A percentile compares a stretch with the other conserved stretches of the same genome.
Evolutionary conservation across 2,888 invertebrate genomes (phyloP).

Genomic region (Sussaba pulchella): DNA sequence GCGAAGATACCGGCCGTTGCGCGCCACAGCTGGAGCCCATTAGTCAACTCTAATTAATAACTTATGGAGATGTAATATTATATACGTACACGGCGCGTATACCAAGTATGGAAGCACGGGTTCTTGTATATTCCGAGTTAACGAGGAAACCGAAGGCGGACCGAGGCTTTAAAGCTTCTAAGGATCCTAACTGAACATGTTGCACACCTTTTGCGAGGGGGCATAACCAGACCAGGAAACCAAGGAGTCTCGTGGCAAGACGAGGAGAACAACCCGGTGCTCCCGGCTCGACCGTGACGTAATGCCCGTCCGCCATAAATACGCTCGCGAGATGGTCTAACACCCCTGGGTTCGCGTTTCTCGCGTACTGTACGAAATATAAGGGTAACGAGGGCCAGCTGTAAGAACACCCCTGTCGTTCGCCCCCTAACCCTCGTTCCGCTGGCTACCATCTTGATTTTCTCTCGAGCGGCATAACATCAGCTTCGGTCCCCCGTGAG

Average conservation of each 20-base stretch:
- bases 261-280: slow-evolving; percentile 47
- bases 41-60: slow-evolving; percentile 84
- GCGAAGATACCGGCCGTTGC: slow-evolving; percentile 58
- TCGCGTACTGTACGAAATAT: slow-evolving; percentile 63
- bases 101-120: slow-evolving; percentile 41
- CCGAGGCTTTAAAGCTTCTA: slow-evolving; percentile 67
- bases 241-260: slow-evolving; percentile 39
- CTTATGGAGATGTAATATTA: slow-evolving; percentile 75
- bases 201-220: slow-evolving; percentile 63
- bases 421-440: slow-evolving; percentile 24
- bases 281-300: slow-evolving; percentile 60
- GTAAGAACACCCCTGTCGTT: slow-evolving; percentile 63
- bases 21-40: slow-evolving; percentile 82
- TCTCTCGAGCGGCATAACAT: slow-evolving; percentile 45
- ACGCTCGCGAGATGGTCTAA: slow-evolving; percentile 67
- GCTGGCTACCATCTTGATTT: slow-evolving; percentile 55
- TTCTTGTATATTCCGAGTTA: slow-evolving; percentile 57
- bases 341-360: slow-evolving; percentile 64
- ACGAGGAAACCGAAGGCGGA: slow-evolving; percentile 67
- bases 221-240: slow-evolving; percentile 65
- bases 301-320: slow-evolving; percentile 69
- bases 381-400: slow-evolving; percentile 69
- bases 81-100: slow-evolving; percentile 34
- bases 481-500: slow-evolving; percentile 41
- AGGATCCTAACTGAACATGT: slow-evolving; percentile 61